These are phyloP conservation scores for Pelvicachromis taeniatus DNA, from an alignment of 2,113 vertebrate genomes.

Conservation along the genomic window DNA sequence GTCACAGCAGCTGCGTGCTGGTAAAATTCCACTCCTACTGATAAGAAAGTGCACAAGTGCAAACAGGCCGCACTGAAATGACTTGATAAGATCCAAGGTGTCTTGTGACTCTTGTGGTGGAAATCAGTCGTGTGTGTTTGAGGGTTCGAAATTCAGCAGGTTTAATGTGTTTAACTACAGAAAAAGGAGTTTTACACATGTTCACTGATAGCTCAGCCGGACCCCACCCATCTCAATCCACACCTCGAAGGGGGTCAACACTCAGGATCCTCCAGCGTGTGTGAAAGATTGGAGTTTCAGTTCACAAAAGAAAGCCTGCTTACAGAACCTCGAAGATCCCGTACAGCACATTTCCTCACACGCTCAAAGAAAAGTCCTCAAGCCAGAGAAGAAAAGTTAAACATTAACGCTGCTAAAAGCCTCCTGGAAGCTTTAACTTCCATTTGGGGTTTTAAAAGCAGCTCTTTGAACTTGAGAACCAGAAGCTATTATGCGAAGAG, in stretches of 20 bases:
- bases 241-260: neutral
- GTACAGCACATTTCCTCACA: neutral
- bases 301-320: neutral
- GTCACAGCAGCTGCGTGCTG: neutral
- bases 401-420: constrained; percentile 42
- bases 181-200: neutral
- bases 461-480: neutral
- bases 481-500: neutral
- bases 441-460: constrained; percentile 14
- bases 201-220: neutral
- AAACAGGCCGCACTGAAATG: neutral
- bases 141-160: neutral
- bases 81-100: constrained; percentile 17
- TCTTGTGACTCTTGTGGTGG: constrained; percentile 1
- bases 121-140: neutral
- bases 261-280: neutral
- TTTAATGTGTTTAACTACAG: neutral
- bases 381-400: neutral
- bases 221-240: constrained; percentile 43
- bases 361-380: neutral
- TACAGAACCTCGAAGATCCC: neutral
- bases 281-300: neutral
- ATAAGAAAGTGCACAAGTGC: constrained; percentile 12
- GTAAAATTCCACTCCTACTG: constrained; percentile 68
- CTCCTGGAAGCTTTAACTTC: neutral